phyloP scores from a whole-genome alignment of 1,140 invertebrate species.

The Pomacea maculata region DNA sequence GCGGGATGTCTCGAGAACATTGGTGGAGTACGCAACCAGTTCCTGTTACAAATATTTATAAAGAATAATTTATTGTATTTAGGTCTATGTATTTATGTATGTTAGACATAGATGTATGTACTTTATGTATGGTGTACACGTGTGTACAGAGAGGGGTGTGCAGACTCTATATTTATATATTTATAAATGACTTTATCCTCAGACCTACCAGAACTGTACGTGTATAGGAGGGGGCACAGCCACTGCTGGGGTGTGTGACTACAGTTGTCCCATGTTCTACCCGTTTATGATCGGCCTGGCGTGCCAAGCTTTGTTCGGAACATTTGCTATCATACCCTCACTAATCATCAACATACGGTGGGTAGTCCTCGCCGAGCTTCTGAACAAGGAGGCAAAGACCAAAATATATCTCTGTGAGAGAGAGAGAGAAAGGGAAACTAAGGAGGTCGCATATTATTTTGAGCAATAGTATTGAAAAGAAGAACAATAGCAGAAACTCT shows the following conservation, averaged over 20 bases:
- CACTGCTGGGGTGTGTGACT: conserved; percentile 24
- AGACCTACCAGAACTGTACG: conserved; percentile 32
- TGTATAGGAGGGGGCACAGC: conserved; percentile 23
- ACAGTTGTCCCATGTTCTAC: conserved; percentile 23
- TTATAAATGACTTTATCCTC: not conserved
- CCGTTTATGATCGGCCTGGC: conserved; percentile 11
- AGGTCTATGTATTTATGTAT: not conserved
- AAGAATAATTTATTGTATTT: not conserved
- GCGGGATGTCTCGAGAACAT: conserved; percentile 31
- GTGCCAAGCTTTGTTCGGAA: not conserved
- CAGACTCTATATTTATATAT: no score
- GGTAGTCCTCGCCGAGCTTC: not conserved
- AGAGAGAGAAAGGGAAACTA: not conserved
- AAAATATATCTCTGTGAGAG: not conserved
- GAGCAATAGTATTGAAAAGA: no score
- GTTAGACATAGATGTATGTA: not conserved
- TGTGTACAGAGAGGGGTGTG: no score
- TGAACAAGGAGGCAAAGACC: not conserved
- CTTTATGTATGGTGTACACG: no score
- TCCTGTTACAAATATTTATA: no score
- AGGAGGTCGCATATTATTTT: no score
- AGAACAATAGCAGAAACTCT: no score
- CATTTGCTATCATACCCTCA: conserved; percentile 25
- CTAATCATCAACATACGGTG: conserved; percentile 23
- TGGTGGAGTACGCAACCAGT: conserved; percentile 19